phyloP scores from a whole-genome alignment of 2,797 vertebrate genomes.

The Oryzias sinensis region DNA sequence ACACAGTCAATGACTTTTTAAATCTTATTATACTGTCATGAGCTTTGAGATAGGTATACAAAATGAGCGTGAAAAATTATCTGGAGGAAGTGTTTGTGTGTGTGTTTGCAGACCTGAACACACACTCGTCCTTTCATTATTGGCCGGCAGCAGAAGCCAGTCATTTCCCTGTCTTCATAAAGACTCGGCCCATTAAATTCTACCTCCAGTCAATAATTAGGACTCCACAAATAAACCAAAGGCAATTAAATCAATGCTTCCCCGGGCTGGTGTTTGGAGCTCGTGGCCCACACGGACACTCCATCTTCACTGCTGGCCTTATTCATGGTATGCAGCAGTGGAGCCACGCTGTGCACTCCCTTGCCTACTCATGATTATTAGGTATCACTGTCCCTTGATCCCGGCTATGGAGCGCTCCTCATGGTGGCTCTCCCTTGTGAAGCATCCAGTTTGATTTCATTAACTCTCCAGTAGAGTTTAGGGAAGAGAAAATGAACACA shows the following conservation, averaged over 20 bases:
- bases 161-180: conserved; percentile 95
- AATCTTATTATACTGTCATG: conserved; percentile 92
- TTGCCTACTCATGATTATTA: conserved; percentile 88
- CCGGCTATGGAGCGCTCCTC: conserved; percentile 50
- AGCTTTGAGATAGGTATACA: conserved; percentile 73
- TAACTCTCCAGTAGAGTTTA: conserved; percentile 68
- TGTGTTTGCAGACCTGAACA: conserved; percentile 34
- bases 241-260: conserved; percentile 99
- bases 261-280: conserved; percentile 78
- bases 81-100: conserved; percentile 78
- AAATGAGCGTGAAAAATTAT: conserved; percentile 94
- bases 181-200: conserved; percentile 94
- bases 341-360: conserved; percentile 68
- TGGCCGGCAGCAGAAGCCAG: conserved; percentile 87
- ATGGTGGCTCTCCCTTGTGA: conserved; percentile 74
- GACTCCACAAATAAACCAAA: conserved; percentile 98
- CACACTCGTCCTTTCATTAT: conserved; percentile 87
- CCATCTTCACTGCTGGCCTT: conserved; percentile 75
- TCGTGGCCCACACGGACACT: conserved; percentile 89
- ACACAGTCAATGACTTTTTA: conserved; percentile 91
- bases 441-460: conserved; percentile 74
- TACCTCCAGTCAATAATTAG: conserved; percentile 99
- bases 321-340: conserved; percentile 72
- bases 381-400: conserved; percentile 64
- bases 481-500: conserved; percentile 65